phyloP scores from a whole-genome alignment of 2,113 vertebrate species.

The Phycodurus eques region DNA sequence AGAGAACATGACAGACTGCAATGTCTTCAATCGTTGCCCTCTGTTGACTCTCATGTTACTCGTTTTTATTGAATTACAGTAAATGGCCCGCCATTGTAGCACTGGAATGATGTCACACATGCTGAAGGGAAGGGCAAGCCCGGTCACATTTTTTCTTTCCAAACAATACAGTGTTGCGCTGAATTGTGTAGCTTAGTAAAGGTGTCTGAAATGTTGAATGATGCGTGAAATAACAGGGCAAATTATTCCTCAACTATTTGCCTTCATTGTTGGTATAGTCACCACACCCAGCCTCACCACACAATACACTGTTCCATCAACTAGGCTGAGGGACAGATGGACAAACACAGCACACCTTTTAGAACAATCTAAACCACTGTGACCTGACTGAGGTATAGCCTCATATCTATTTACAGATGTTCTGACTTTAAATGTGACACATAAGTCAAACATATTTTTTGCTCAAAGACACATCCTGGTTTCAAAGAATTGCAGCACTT shows the following conservation, averaged over 20 bases:
- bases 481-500: background rate
- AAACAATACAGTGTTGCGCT: background rate
- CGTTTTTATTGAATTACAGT: background rate
- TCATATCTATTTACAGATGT: background rate
- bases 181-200: background rate
- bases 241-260: constrained; percentile 10
- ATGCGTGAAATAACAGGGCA: constrained; percentile 11
- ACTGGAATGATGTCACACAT: background rate
- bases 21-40: background rate
- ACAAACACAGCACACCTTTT: constrained; percentile 13
- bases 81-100: background rate
- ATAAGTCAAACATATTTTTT: background rate
- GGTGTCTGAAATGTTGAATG: background rate
- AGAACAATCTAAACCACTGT: background rate
- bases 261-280: constrained; percentile 26
- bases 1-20: background rate
- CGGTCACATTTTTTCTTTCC: background rate
- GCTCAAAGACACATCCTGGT: background rate
- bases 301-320: background rate
- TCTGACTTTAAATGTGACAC: constrained; percentile 4
- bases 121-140: background rate
- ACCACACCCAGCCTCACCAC: constrained; percentile 24
- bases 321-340: constrained; percentile 21
- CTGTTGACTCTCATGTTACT: background rate
- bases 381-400: constrained; percentile 8